Conservation (phyloP, 2,888 invertebrate species). For the Palloptera scutellata region DNA sequence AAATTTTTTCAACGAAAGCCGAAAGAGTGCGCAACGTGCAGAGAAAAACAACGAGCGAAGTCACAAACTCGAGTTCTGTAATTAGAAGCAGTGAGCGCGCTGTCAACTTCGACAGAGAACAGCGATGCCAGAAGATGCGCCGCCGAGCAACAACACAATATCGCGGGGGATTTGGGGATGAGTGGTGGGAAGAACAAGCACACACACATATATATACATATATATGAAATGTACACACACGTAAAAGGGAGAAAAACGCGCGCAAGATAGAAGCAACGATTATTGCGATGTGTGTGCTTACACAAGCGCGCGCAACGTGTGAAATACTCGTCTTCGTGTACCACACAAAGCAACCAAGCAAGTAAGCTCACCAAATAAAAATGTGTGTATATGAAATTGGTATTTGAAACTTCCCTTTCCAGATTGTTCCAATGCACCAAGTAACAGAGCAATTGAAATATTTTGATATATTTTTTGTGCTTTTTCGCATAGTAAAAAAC, state of each 20-base stretch:
- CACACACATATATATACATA: not conserved
- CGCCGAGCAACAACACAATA: not conserved
- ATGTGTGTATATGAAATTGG: conserved; percentile 5
- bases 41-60: conserved; percentile 9
- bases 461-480: not conserved
- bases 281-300: conserved; percentile 13
- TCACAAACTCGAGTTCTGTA: not conserved
- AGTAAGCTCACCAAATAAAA: not conserved
- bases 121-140: not conserved
- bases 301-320: not conserved
- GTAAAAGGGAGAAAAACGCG: conserved; percentile 2
- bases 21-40: conserved; percentile 13
- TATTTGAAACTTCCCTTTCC: conserved; percentile 21
- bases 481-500: no score
- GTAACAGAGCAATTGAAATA: conserved; percentile 7
- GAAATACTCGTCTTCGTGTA: not conserved
- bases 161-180: not conserved
- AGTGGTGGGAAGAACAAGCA: not conserved
- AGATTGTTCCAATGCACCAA: conserved; percentile 35
- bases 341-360: no score
- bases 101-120: not conserved
- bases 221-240: not conserved
- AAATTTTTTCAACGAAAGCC: not conserved
- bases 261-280: conserved; percentile 4
- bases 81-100: not conserved